phyloP scores from a whole-genome alignment of 53 echinoderm and acorn worm genomes.

The Paracentrotus lividus region DNA sequence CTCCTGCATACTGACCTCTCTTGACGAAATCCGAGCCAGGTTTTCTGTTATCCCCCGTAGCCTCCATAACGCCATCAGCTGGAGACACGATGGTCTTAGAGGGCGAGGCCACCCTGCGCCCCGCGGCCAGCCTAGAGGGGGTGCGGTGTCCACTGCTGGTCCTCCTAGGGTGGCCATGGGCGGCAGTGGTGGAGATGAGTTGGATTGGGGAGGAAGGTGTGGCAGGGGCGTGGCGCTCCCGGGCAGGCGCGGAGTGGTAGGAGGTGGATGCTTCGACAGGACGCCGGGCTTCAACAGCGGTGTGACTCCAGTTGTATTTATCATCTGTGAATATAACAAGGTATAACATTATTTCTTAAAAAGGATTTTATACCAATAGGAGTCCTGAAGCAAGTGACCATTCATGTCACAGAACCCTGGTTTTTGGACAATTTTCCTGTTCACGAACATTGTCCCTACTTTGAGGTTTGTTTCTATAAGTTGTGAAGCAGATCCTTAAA shows the following conservation, averaged over 20 bases:
- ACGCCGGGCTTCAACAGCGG: conserved; percentile 69
- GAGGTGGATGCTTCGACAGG: conserved; percentile 66
- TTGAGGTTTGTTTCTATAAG: no score
- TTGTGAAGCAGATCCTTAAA: no score
- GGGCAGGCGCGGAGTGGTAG: conserved; percentile 74
- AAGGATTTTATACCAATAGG: neutral
- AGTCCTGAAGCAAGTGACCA: neutral
- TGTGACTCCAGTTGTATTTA: conserved; percentile 84
- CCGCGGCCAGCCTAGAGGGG: conserved; percentile 20
- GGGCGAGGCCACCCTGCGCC: conserved; percentile 57
- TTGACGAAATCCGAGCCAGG: conserved; percentile 53
- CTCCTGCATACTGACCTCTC: conserved; percentile 56
- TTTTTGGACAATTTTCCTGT: no score
- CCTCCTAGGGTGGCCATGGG: conserved; percentile 24
- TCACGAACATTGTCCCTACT: no score
- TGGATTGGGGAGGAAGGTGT: neutral
- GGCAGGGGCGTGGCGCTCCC: conserved; percentile 73
- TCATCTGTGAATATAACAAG: conserved; percentile 54
- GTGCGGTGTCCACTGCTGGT: conserved; percentile 24
- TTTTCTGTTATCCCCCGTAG: conserved; percentile 47
- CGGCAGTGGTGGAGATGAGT: conserved; percentile 67
- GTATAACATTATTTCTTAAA: neutral
- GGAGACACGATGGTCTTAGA: conserved; percentile 78
- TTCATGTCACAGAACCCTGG: neutral
- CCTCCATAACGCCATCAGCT: conserved; percentile 74